Base-by-base conservation (phyloP, 92 coral and sea anemone genomes). In the Desmophyllum pertusum region DNA sequence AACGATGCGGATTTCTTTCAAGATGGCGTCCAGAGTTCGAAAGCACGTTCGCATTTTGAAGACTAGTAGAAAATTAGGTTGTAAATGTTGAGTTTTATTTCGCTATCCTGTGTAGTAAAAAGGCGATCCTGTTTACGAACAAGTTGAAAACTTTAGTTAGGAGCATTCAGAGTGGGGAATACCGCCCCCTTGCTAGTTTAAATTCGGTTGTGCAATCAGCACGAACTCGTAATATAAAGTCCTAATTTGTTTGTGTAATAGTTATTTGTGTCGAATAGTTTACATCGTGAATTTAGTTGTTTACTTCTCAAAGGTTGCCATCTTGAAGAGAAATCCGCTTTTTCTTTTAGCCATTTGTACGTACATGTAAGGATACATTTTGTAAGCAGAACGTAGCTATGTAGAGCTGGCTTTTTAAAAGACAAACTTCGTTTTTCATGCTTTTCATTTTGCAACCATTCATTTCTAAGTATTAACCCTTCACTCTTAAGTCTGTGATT, bases 361-460 rank as follows among this genome's bases (percentile, higher is more conserved):
- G 65, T 66, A n/a, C n/a, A n/a, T n/a, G n/a, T 5, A 36, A 33
- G 25, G 73, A 52, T 4, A 33, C 13, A 59, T 36, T 62, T 63
- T 33, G 38, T 15, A 15, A 30, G 19, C 61, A 45, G n/a, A 18
- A 37, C 4, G 8, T 5, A 14, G 42, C 9, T 67, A 38, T 67
- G 42, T 9, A 67, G 42, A 67, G 73, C 73, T 67, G 73, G 73
- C 73, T 67, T 35, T 64, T 30, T 11, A 35, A 19, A 67, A 38
- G 8, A 19, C 7, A 33, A 1, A 14, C 13, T 36, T 31, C 10
- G 11, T 66, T 19, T 67, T 35, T 67, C 40, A 17, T 15, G 10
- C 40, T 67, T 31, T 65, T 31, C 41, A 65, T 67, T 67, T 67
- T 67, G 25, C 18, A 8, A 18, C 21, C 13, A 27, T 19, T 27